Conservation (phyloP, 2,797 vertebrate genomes). For the Falco berigora region DNA sequence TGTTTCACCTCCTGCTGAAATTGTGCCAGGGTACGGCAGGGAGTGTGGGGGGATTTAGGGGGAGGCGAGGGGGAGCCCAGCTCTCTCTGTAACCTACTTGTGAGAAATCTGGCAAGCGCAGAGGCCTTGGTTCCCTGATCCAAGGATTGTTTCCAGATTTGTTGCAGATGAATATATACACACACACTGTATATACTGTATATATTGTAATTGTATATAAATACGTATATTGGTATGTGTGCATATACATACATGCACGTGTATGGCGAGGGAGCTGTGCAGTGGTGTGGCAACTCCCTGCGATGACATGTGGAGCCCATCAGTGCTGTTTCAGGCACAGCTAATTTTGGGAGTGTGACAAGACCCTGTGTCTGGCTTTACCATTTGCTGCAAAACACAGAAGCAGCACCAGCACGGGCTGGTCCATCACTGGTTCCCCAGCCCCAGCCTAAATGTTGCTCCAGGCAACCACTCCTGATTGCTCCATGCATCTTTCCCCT, state of each 20-base stretch:
- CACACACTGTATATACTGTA: not conserved
- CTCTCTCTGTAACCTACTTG: not conserved
- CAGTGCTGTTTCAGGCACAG: not conserved
- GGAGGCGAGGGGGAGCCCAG: not conserved
- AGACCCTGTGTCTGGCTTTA: not conserved
- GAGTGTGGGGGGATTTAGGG: not conserved
- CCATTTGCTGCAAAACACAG: accelerated
- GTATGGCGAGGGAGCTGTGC: not conserved
- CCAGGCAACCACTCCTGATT: accelerated
- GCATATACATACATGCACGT: accelerated
- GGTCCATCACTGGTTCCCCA: not conserved
- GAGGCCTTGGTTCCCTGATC: not conserved
- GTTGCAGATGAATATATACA: not conserved
- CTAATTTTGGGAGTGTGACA: not conserved
- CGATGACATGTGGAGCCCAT: not conserved
- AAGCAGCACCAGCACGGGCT: not conserved
- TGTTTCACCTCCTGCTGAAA: not conserved
- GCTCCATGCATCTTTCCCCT: not conserved
- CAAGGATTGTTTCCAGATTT: not conserved
- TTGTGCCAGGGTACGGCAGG: not conserved
- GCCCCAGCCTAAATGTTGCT: not conserved
- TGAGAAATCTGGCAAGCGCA: not conserved
- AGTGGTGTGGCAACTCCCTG: not conserved
- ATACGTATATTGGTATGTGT: not conserved
- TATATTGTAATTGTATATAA: not conserved